Evolutionary conservation across 2,888 invertebrate genomes (phyloP), one percentile per base, ranked within the genome.

Genomic region (Lithophane socia): DNA sequence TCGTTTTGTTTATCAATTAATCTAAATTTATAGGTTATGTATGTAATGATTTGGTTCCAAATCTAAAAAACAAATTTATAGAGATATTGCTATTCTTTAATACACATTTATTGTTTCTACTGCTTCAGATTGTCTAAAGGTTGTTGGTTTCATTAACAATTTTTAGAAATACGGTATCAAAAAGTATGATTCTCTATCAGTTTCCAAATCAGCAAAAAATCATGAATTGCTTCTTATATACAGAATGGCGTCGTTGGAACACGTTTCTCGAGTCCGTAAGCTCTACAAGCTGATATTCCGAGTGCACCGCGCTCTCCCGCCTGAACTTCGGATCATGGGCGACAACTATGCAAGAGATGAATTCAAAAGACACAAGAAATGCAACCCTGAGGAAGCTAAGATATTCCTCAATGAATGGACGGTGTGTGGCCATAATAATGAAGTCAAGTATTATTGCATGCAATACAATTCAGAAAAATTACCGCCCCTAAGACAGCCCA

Each of bases 321-420:
- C 94, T 0, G 98, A 98, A 85, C 93, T 98, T 56, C 97, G 97
- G 70, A 96, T 97, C 7, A 91, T 99, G 49, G 99, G 99, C 0
- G 98, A 98, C 90, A 97, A 97, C 89, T 99, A 99, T 91, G 98
- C 98, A 0, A 97, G 97, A 82, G 98, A 98, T 85, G 99, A 99
- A 94, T 99, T 99, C 93, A 98, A 97, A 90, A 96, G 98, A 66
- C 99, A 99, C 92, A 98, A 98, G 91, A 97, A 97, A 16, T 98
- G 98, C 87, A 97, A 97, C 73, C 96, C 97, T 0, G 95, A 97
- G 64, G 98, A 99, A 93, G 97, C 98, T 0, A 95, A 97, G 21
- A 97, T 98, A 73, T 99, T 99, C 92, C 97, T 99, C 93, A 97
- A 97, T 47, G 99, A 99, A 95, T 99, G 99, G 99, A 98, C 98